Evolutionary conservation across 1,140 invertebrate genomes (phyloP), one percentile per base, ranked within the genome.

Genomic region (Drosophila orosa): DNA sequence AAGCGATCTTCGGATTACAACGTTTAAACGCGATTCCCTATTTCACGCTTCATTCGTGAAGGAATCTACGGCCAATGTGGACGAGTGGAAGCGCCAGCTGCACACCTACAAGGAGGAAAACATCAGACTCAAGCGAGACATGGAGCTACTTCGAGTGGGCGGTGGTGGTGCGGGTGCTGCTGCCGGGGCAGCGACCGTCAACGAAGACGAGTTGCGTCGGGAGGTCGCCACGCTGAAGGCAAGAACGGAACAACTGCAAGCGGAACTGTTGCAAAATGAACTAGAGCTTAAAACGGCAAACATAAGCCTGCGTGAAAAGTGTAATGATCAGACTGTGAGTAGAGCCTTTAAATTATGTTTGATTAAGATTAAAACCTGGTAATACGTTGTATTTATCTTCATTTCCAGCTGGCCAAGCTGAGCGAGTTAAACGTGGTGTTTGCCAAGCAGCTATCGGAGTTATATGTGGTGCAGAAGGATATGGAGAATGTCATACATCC

Each of bases 51-150:
- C 25, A 25, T 5, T n/a, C 15, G 12, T 4, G 0, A 31, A 92
- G 91, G 98, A 99, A 93, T 98, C 97, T 74, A 99, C 98, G 27
- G 97, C 98, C 40, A 99, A 99, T 93, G 98, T 99, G 8, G 98
- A 99, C 87, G 98, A 99, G 92, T 99, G 98, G 98, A 99, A 99
- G 93, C 95, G 97, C 78, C 98, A 99, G 91, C 93, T 99, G 60
- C 98, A 98, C 77, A 96, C 96, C 37, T 98, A 99, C 89, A 98
- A 99, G 93, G 98, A 99, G 90, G 98, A 99, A 92, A 98, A 98
- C 93, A 95, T 96, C 56, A 94, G 97, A 66, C 95, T 99, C 75
- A 98, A 98, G 93, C 90, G 90, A 13, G 91, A 92, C 48, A 90
- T 92, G 81, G 91, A 92, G 19, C 40, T 86, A 35, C 29, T 91